Percentiles rank a stretch among this genome's conserved stretches.
phyloP scores from a whole-genome alignment of 2,797 vertebrate genomes.

The Nannoperca obscura region DNA sequence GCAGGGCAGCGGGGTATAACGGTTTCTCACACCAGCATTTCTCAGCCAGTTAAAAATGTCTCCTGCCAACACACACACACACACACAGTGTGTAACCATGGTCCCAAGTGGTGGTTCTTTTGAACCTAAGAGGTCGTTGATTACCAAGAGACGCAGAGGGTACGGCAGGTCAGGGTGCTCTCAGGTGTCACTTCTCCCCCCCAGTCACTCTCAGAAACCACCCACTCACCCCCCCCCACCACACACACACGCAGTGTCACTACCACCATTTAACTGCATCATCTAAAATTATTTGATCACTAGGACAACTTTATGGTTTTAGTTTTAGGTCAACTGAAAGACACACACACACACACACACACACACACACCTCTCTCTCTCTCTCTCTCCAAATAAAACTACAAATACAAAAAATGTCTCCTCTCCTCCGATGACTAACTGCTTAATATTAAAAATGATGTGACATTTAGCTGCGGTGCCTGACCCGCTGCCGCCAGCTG shows the following conservation, averaged over 20 bases:
- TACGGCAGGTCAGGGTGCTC: constrained; percentile 55
- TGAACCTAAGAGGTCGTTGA: constrained; percentile 48
- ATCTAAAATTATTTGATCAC: no score
- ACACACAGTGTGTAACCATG: constrained; percentile 47
- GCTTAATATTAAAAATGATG: not conserved
- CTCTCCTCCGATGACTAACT: not conserved
- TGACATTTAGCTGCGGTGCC: not conserved
- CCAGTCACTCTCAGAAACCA: constrained; percentile 16
- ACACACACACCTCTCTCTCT: no score
- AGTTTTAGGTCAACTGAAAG: not conserved
- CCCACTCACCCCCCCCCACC: not conserved
- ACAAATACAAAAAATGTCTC: not conserved
- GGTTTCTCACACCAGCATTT: constrained; percentile 67
- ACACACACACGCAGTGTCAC: not conserved
- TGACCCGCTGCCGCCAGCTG: not conserved
- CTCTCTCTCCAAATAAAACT: not conserved
- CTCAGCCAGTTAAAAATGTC: constrained; percentile 65
- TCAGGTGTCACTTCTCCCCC: constrained; percentile 46
- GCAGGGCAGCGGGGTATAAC: constrained; percentile 51
- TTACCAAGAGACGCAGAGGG: constrained; percentile 46
- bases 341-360: no score
- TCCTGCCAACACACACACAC: constrained; percentile 34
- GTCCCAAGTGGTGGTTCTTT: constrained; percentile 34
- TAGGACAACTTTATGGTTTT: not conserved
- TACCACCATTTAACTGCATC: not conserved